Conservation (phyloP, 1,140 invertebrate genomes). For the Lucilia sericata region DNA sequence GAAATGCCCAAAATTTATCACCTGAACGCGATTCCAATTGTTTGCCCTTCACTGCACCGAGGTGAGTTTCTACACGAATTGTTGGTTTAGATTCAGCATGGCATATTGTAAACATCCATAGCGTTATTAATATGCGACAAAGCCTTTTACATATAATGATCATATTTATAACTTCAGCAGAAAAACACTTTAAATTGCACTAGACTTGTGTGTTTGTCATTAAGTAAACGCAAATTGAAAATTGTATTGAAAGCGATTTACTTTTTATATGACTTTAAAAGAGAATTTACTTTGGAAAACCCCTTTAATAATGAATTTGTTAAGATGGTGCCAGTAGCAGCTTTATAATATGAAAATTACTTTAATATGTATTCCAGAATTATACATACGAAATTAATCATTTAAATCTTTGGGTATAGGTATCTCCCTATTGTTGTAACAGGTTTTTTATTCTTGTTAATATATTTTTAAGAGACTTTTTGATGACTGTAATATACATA, state of each 20-base stretch:
- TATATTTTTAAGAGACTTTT: too few species aligned
- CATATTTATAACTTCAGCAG: not conserved
- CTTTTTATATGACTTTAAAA: not conserved
- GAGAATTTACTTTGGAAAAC: too few species aligned
- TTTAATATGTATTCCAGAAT: too few species aligned
- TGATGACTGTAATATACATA: too few species aligned
- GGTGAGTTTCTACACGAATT: conserved; percentile 53
- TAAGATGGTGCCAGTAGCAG: too few species aligned
- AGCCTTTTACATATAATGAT: not conserved
- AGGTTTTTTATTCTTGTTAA: too few species aligned
- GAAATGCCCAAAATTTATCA: conserved; percentile 72
- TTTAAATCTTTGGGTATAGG: too few species aligned
- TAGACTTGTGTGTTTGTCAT: not conserved
- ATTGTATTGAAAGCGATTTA: not conserved
- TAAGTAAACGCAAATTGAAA: not conserved
- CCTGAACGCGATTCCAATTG: conserved; percentile 61
- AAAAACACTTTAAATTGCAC: too few species aligned
- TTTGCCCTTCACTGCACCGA: conserved; percentile 57
- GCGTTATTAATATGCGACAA: not conserved
- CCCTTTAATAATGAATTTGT: too few species aligned
- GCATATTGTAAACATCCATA: not conserved
- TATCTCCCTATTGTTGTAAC: too few species aligned
- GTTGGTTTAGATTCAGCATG: not conserved
- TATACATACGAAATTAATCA: too few species aligned
- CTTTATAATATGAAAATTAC: too few species aligned